Evolutionary conservation across 2,113 vertebrate species (phyloP).

Genomic region (Oryctolagus cuniculus): mOryCun1.1 NC_091432.1:52497501-52498000

Average conservation of each 20-base stretch:
- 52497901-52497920: background rate
- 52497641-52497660: background rate
- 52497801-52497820: background rate
- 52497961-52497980: background rate
- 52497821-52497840: background rate
- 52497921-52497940: background rate
- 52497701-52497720: background rate
- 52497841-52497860: conserved; percentile 9
- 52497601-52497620: background rate
- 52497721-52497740: background rate
- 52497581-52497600: background rate
- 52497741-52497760: conserved; percentile 7
- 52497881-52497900: background rate
- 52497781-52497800: background rate
- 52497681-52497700: background rate
- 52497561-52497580: background rate
- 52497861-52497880: background rate
- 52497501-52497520: background rate
- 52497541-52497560: background rate
- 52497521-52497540: background rate
- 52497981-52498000: background rate
- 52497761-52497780: background rate
- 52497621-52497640: background rate
- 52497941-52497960: background rate
- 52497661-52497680: background rate